A percentile compares a stretch with the other conserved stretches of the same genome.
Evolutionary conservation across 2,113 vertebrate species (phyloP).

Genomic region (Spilogale gracilis): DNA sequence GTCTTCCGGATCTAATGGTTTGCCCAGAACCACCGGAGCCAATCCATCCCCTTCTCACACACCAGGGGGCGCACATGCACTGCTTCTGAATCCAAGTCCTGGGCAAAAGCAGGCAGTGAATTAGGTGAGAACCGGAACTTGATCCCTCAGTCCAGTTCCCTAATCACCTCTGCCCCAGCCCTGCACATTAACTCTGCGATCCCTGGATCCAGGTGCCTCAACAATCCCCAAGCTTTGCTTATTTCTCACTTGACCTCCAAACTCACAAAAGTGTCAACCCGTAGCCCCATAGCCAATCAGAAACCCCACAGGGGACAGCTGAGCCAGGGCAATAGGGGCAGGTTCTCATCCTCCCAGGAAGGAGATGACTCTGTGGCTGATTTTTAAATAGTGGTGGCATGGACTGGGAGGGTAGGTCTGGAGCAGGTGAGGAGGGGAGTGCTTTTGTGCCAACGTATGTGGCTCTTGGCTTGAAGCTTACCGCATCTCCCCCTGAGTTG

Average conservation of each 20-base stretch:
- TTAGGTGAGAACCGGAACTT: slow-evolving; percentile 17
- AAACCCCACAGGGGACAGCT: not conserved
- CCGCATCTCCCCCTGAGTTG: not conserved
- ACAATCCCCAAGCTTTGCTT: not conserved
- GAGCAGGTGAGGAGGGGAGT: not conserved
- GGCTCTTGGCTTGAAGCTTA: not conserved
- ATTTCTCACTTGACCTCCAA: slow-evolving; percentile 26
- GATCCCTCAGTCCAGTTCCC: slow-evolving; percentile 3
- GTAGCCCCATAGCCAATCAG: not conserved
- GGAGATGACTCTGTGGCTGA: not conserved
- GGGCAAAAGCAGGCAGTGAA: slow-evolving; percentile 66
- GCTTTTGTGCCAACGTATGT: not conserved
- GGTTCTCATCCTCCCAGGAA: not conserved
- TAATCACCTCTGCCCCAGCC: not conserved
- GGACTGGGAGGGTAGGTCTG: not conserved
- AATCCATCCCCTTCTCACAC: slow-evolving; percentile 11
- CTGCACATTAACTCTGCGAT: not conserved
- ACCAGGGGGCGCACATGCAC: slow-evolving; percentile 77
- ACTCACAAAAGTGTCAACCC: not conserved
- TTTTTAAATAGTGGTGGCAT: not conserved
- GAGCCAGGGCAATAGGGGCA: not conserved
- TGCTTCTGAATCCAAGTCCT: slow-evolving; percentile 65
- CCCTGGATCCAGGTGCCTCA: not conserved
- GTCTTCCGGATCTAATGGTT: slow-evolving; percentile 54
- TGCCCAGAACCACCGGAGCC: slow-evolving; percentile 52